Evolutionary conservation across 1,140 invertebrate genomes (phyloP).

Genomic region (Apis cerana): DNA sequence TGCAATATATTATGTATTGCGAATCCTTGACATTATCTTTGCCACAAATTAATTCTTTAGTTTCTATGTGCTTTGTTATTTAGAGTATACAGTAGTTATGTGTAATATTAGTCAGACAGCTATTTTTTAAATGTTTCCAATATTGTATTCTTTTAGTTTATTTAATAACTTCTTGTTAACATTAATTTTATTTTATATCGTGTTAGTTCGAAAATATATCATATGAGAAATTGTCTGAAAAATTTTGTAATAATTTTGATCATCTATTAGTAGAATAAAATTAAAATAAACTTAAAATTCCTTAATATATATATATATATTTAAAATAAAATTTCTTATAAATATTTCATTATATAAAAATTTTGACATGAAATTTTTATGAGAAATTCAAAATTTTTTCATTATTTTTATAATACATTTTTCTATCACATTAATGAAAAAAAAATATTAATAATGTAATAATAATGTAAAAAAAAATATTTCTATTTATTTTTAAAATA

Average conservation of each 20-base stretch:
- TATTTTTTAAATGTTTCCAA: background rate
- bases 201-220: background rate
- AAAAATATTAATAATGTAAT: no score
- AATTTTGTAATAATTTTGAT: background rate
- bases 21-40: background rate
- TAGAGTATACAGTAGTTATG: background rate
- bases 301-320: background rate
- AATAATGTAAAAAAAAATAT: background rate
- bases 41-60: slow-evolving; percentile 14
- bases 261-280: background rate
- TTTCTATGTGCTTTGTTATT: background rate
- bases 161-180: background rate
- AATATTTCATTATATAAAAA: background rate
- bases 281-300: background rate
- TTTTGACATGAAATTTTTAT: background rate
- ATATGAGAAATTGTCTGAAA: background rate
- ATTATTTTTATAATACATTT: background rate
- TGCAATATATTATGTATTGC: background rate
- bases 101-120: background rate
- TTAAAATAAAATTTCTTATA: background rate
- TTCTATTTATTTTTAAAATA: background rate
- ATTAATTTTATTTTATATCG: background rate
- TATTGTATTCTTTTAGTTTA: background rate
- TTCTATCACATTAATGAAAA: background rate
- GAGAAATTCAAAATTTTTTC: background rate